phyloP scores from a whole-genome alignment of 2,888 invertebrate species.

The Drosophila dives region DNA sequence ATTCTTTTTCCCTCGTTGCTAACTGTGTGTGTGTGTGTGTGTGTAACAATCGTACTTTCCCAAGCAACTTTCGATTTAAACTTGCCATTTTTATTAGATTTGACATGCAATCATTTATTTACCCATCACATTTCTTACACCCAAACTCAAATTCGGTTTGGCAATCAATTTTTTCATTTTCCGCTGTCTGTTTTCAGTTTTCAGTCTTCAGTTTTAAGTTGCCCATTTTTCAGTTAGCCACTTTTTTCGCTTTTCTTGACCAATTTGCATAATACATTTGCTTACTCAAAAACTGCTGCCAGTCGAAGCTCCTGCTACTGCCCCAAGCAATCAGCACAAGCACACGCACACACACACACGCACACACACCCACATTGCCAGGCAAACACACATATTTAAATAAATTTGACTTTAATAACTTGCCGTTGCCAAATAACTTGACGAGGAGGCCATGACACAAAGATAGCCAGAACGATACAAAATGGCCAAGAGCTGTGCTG shows the following conservation, averaged over 20 bases:
- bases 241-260: constrained; percentile 28
- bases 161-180: constrained; percentile 35
- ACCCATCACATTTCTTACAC: constrained; percentile 50
- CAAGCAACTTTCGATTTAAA: constrained; percentile 37
- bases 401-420: constrained; percentile 72
- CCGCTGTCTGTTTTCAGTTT: constrained; percentile 20
- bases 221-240: constrained; percentile 4
- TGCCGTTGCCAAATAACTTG: constrained; percentile 27
- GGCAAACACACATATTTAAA: constrained; percentile 64
- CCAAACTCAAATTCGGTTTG: constrained; percentile 40
- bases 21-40: constrained; percentile 1
- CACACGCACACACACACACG: neutral
- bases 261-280: constrained; percentile 43
- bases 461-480: constrained; percentile 1
- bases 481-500: constrained; percentile 1
- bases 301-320: constrained; percentile 6
- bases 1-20: constrained; percentile 36
- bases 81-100: constrained; percentile 61
- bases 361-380: neutral
- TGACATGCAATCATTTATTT: constrained; percentile 71
- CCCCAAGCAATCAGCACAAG: neutral
- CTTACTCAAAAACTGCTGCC: constrained; percentile 23
- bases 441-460: neutral
- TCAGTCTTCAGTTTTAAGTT: constrained; percentile 31
- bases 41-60: neutral